Base-by-base conservation (phyloP, 2,797 vertebrate species). In the Nyctibius grandis region DNA sequence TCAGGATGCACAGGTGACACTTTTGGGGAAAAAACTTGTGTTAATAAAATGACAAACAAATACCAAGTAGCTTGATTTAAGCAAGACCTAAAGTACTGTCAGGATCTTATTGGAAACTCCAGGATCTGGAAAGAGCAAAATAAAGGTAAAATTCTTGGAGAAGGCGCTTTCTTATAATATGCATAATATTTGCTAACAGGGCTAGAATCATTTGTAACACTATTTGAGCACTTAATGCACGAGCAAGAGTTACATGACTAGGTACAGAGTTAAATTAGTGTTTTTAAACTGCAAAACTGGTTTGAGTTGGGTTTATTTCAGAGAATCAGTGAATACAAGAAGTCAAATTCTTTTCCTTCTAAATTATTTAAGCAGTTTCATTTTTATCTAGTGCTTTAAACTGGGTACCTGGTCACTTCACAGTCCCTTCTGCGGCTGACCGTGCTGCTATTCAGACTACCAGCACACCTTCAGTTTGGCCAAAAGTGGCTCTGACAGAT, bases 381-480 rank as follows among this genome's bases (percentile, higher is more conserved):
- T 61, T 91, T 84, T 31, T 29, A 60, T 40, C 16, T 28, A 26
- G 15, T 57, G 15, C 42, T 59, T 78, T 68, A 54, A 48, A 51
- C 26, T 15, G 53, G 42, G 28, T 45, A 15, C 33, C 51, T 73
- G 50, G 33, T 84, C 87, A 69, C 72, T 84, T 88, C 74, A 44
- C 91, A 79, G 72, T 65, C 88, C 54, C 77, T 60, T 36, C 88
- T 82, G 40, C 72, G 73, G 80, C 81, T 63, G 61, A 68, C 77
- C 50, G 40, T 74, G 73, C 85, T 87, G 70, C 93, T 85, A 17
- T 64, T 76, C 69, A 85, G 33, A 74, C 79, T 60, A 74, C 51
- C 53, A 89, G 78, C 34, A 4, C 47, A 85, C 36, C 79, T 80
- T 78, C 94, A 85, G 60, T 91, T 79, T 65, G 90, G 80, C 74